phyloP scores from a whole-genome alignment of 2,113 vertebrate genomes.

The Hypomesus transpacificus region DNA sequence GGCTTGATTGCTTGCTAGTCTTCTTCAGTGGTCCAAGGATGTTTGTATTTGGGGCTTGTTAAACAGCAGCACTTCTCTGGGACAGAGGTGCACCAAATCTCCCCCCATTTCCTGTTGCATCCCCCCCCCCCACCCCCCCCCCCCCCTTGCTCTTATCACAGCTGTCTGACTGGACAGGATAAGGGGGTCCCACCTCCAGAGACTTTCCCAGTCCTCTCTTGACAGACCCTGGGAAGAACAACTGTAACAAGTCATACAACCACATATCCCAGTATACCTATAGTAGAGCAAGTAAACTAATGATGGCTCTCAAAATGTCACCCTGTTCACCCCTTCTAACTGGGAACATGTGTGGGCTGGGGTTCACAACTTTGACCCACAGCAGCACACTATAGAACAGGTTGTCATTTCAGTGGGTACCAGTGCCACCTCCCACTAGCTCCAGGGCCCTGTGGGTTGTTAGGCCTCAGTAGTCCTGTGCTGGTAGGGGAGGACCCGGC shows the following conservation, averaged over 20 bases:
- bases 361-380: too few species aligned
- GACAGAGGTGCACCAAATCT: constrained; percentile 26
- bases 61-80: constrained; percentile 22
- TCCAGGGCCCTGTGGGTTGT: constrained; percentile 9
- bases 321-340: constrained; percentile 29
- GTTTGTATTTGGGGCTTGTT: constrained; percentile 19
- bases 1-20: constrained; percentile 51
- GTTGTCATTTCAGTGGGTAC: not conserved
- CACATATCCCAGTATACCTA: too few species aligned
- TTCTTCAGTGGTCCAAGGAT: constrained; percentile 59
- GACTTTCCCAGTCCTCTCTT: constrained; percentile 43
- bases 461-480: not conserved
- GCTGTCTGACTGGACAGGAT: not conserved
- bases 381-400: constrained; percentile 27
- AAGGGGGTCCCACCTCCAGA: not conserved
- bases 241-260: constrained; percentile 15
- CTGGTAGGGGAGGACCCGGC: constrained; percentile 4
- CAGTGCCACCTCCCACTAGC: constrained; percentile 7
- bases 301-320: constrained; percentile 20
- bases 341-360: constrained; percentile 1
- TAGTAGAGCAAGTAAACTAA: not conserved
- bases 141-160: constrained; percentile 14
- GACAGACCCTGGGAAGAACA: constrained; percentile 46
- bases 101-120: constrained; percentile 26
- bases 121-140: constrained; percentile 5